Evolutionary conservation across 1,140 invertebrate species (phyloP), one percentile per base, ranked within the genome.

Genomic region (Drosophila nasuta): DNA sequence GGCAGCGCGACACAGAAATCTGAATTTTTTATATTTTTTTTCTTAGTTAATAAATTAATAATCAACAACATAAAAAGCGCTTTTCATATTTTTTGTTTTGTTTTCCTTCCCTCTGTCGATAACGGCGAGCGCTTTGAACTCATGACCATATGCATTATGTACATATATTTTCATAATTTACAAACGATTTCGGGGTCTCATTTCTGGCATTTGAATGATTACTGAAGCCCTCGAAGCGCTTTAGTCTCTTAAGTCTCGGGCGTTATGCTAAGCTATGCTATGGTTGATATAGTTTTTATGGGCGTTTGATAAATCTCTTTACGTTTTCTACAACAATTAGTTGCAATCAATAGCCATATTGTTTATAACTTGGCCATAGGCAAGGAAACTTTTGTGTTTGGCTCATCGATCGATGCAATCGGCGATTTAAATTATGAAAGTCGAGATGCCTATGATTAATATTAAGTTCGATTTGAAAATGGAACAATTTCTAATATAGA

Each of bases 111-210:
- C 41, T 43, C 25, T 49, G 10, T 51, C 45, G 52, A 33, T 72
- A 77, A 75, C 85, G 83, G 76, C 85, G 85, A 77, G 77, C 77
- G 85, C 83, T 89, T 87, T 87, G 82, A 86, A 88, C 81, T 88
- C 59, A 56, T 66, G 82, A 38, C 65, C 25, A 77, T 88, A 71
- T 88, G 73, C 83, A 87, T 87, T 87, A 88, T 87, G 82, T 86
- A 87, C 82, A 86, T 86, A 86, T 88, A 86, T 86, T 86, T 86
- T 86, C 82, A 86, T 86, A 86, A 88, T 82, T 86, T 88, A 88
- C 82, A 88, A 86, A 82, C 82, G 83, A 82, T 86, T 79, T 71
- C 64, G 70, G 79, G 82, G 75, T 81, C 78, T 51, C 35, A 71
- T 76, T 80, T 83, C 63, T 41, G 80, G 77, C 67, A 51, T 86